Evolutionary conservation across 1,140 invertebrate genomes (phyloP).

Genomic region (Micrasema longulum): DNA sequence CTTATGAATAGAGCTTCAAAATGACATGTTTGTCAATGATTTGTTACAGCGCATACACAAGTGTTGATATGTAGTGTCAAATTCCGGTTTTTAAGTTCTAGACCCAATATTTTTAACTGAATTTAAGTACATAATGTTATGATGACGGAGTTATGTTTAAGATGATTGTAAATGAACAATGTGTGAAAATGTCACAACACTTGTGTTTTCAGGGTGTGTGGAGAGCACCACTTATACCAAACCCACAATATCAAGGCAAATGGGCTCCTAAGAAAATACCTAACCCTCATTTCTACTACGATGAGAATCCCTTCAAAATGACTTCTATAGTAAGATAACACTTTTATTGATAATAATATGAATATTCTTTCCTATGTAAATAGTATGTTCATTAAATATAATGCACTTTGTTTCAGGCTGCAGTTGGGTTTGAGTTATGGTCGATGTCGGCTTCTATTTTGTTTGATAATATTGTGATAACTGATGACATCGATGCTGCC

Average conservation of each 20-base stretch:
- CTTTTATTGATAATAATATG: background rate
- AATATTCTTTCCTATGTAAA: background rate
- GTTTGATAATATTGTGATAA: conserved; percentile 96
- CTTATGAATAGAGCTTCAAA: too few relatives aligned
- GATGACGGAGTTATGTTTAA: too few relatives aligned
- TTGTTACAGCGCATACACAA: too few relatives aligned
- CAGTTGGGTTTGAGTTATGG: conserved; percentile 97
- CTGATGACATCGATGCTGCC: conserved; percentile 85
- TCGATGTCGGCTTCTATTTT: conserved; percentile 95
- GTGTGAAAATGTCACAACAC: too few relatives aligned
- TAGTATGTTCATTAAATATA: background rate
- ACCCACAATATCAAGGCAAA: conserved; percentile 95
- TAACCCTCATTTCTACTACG: conserved; percentile 95
- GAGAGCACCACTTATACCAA: conserved; percentile 90
- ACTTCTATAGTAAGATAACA: conserved; percentile 86
- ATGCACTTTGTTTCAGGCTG: conserved; percentile 70
- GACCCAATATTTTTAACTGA: too few relatives aligned
- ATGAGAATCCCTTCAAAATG: conserved; percentile 92
- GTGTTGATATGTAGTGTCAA: too few relatives aligned
- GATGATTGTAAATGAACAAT: too few relatives aligned
- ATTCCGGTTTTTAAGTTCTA: too few relatives aligned
- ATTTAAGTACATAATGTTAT: too few relatives aligned
- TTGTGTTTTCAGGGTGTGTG: conserved; percentile 78
- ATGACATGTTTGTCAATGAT: too few relatives aligned
- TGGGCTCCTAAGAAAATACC: conserved; percentile 89